These are phyloP conservation scores for Antennarius maculatus DNA, from an alignment of 2,797 vertebrate genomes.

Conservation along the genomic window DNA sequence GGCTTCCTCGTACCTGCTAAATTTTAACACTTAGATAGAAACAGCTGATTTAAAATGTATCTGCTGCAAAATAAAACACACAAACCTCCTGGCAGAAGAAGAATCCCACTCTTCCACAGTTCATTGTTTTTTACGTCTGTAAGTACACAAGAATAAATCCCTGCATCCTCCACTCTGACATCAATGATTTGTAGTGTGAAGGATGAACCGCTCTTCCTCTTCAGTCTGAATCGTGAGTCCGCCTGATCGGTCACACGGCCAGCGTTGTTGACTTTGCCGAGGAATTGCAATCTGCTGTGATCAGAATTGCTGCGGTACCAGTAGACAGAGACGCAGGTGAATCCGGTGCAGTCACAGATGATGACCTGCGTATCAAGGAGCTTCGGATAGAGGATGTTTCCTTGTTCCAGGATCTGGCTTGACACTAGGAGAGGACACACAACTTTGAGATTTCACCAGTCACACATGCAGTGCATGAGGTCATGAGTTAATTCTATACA, in stretches of 20 bases:
- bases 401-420: constrained; percentile 5
- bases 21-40: neutral
- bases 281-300: constrained; percentile 21
- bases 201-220: accelerated
- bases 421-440: constrained; percentile 41
- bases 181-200: constrained; percentile 62
- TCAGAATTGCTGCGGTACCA: constrained; percentile 66
- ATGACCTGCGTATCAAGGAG: constrained; percentile 32
- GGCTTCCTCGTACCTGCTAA: neutral
- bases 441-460: neutral
- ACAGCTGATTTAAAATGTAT: neutral
- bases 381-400: constrained; percentile 31
- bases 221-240: accelerated
- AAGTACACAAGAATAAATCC: constrained; percentile 76
- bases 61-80: constrained; percentile 14
- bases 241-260: accelerated
- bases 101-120: constrained; percentile 40
- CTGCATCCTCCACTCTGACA: constrained; percentile 60
- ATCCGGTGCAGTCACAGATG: constrained; percentile 47
- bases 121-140: neutral
- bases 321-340: constrained; percentile 43
- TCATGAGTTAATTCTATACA: too few species aligned
- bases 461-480: neutral
- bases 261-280: constrained; percentile 52
- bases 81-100: constrained; percentile 77